These are phyloP conservation scores for Nerophis ophidion DNA, from an alignment of 2,113 vertebrate species.

Conservation along the genomic window DNA sequence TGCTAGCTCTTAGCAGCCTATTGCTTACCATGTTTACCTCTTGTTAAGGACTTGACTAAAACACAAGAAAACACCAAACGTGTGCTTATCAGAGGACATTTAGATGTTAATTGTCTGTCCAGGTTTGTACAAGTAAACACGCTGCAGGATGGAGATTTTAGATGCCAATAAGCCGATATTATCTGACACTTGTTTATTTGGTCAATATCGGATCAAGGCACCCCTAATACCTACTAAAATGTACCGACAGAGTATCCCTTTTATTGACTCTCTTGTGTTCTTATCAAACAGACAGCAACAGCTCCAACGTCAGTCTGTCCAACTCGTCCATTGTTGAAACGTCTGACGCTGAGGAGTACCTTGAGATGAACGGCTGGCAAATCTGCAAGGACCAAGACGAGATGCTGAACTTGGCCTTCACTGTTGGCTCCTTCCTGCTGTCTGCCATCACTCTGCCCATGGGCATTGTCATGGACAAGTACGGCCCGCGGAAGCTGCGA, in stretches of 20 bases:
- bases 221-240: no score
- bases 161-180: no score
- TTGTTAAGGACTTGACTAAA: no score
- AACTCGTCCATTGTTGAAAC: constrained; percentile 1
- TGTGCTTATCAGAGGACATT: no score
- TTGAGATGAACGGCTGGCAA: constrained; percentile 80
- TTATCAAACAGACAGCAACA: constrained; percentile 48
- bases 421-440: constrained; percentile 92
- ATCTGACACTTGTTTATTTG: no score
- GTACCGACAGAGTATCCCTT: background rate
- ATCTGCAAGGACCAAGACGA: constrained; percentile 94
- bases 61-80: no score
- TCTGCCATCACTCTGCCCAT: constrained; percentile 93
- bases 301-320: constrained; percentile 49
- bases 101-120: no score
- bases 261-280: background rate
- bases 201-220: no score
- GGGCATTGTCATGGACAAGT: constrained; percentile 98
- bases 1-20: no score
- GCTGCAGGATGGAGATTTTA: no score
- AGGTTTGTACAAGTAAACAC: no score
- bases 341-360: constrained; percentile 54
- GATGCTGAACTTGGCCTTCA: constrained; percentile 97
- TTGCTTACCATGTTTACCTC: no score
- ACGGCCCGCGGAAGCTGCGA: constrained; percentile 88